Evolutionary conservation across 2,113 vertebrate genomes (phyloP).

Genomic region (Hyaena hyaena): DNA sequence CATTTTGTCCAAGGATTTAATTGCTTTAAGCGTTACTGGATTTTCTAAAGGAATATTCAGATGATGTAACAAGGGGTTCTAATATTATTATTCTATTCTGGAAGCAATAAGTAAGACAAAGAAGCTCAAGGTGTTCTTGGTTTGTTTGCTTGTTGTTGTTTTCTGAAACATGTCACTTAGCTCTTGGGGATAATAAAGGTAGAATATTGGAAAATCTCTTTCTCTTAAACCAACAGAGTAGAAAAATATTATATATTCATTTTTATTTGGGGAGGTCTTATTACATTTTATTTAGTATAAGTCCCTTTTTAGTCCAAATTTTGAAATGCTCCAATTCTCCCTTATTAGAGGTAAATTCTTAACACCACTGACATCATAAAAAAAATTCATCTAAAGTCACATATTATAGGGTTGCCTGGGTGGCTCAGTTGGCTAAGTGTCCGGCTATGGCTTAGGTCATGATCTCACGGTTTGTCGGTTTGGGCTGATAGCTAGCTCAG

Average conservation of each 20-base stretch:
- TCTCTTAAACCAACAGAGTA: neutral
- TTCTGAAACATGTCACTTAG: neutral
- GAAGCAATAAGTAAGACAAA: neutral
- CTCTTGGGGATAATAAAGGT: neutral
- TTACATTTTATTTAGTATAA: neutral
- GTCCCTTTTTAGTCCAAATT: neutral
- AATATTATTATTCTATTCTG: neutral
- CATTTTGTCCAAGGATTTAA: neutral
- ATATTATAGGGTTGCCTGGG: neutral
- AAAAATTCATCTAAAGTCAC: neutral
- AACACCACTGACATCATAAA: neutral
- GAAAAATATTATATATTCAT: neutral
- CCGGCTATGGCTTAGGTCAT: no score
- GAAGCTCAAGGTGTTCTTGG: neutral
- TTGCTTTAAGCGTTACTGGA: neutral
- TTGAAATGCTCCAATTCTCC: neutral
- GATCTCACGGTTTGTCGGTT: no score
- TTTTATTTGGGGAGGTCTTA: neutral
- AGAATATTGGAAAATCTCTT: neutral
- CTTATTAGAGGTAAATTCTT: neutral
- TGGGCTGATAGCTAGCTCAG: no score
- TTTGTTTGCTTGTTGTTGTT: neutral
- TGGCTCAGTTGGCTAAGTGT: no score
- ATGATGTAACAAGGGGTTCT: neutral
- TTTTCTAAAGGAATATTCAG: neutral